phyloP scores from a whole-genome alignment of 1,140 invertebrate species.

The Pachypeltis micranthus region DNA sequence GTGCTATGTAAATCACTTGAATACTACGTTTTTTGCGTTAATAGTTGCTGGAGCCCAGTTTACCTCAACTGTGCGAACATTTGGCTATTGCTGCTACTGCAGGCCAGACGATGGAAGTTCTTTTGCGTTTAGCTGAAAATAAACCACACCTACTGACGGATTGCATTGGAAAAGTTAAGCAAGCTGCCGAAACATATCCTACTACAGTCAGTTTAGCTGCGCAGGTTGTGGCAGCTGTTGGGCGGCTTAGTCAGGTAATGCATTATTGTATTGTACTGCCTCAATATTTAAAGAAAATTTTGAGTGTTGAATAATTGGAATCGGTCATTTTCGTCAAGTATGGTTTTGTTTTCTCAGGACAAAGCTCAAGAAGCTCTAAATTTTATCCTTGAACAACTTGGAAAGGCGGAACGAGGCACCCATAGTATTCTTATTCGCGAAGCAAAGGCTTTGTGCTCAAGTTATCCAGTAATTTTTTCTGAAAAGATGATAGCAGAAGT shows the following conservation, averaged over 20 bases:
- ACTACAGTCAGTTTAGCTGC: conserved; percentile 50
- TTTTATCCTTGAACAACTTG: conserved; percentile 61
- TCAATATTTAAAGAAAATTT: neutral
- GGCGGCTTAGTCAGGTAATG: conserved; percentile 47
- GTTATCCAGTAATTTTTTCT: conserved; percentile 61
- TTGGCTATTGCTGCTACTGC: conserved; percentile 44
- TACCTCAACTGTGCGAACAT: conserved; percentile 65
- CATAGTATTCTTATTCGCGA: conserved; percentile 60
- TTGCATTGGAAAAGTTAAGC: conserved; percentile 52
- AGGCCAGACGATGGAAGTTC: conserved; percentile 56
- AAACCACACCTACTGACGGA: conserved; percentile 52
- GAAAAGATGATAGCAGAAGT: conserved; percentile 62
- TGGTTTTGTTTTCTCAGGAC: conserved; percentile 40
- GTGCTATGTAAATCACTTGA: too few species aligned
- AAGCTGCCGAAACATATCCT: conserved; percentile 53
- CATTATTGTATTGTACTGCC: neutral
- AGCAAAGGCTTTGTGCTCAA: conserved; percentile 60
- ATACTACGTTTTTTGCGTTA: conserved; percentile 29
- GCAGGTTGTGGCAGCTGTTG: conserved; percentile 49
- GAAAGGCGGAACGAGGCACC: conserved; percentile 52
- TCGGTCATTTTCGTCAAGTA: too few species aligned
- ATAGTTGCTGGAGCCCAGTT: conserved; percentile 57
- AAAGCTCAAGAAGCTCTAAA: conserved; percentile 63
- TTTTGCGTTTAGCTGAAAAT: conserved; percentile 58
- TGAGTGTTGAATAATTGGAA: too few species aligned